Conservation (phyloP, 2,797 vertebrate species). For the Lemur catta region DNA sequence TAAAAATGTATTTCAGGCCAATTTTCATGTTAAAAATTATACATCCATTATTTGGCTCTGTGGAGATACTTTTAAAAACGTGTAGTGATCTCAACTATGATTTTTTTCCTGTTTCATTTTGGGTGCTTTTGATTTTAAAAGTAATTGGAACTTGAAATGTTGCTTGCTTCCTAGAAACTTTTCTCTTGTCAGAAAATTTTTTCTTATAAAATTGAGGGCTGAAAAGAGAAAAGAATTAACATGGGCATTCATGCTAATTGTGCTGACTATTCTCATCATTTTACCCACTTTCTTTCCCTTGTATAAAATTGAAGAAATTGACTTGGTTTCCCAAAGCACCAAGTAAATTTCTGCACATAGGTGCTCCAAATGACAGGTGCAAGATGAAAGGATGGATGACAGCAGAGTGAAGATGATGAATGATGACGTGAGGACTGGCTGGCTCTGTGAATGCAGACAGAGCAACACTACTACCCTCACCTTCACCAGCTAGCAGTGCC, state of each 20-base stretch:
- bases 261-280: neutral
- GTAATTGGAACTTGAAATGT: neutral
- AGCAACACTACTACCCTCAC: neutral
- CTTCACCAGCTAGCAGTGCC: neutral
- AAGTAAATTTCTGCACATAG: neutral
- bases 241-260: neutral
- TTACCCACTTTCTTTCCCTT: neutral
- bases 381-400: neutral
- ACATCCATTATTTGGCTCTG: neutral
- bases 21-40: neutral
- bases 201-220: neutral
- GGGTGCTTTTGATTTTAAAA: conserved; percentile 41
- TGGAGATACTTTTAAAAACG: neutral
- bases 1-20: neutral
- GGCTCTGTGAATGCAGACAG: neutral
- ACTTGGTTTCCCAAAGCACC: neutral
- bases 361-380: neutral
- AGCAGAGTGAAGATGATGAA: neutral
- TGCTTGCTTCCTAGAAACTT: neutral
- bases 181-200: neutral
- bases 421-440: neutral
- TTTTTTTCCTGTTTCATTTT: conserved; percentile 33
- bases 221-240: neutral
- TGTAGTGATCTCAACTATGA: neutral
- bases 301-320: neutral